These are phyloP conservation scores for Lamproptera curius DNA, from an alignment of 2,888 invertebrate species.

Conservation along the genomic window DNA sequence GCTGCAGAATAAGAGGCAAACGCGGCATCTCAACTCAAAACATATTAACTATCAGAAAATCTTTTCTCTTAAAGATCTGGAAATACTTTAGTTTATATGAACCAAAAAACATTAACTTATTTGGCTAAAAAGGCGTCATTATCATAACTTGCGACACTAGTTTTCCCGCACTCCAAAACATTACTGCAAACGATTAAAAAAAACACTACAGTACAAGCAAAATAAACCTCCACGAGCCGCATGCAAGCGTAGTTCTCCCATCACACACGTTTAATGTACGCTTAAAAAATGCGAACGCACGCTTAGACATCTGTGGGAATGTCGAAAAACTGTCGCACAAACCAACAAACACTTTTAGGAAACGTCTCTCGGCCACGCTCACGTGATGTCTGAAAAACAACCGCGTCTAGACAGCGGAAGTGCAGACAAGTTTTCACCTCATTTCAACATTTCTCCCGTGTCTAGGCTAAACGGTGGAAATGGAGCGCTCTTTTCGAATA, in stretches of 20 bases:
- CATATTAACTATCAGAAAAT: too few species aligned
- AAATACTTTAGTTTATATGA: too few species aligned
- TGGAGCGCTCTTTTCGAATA: neutral
- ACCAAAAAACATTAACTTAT: too few species aligned
- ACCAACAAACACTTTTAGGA: slow-evolving; percentile 14
- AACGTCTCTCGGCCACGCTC: slow-evolving; percentile 11
- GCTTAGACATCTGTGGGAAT: slow-evolving; percentile 25
- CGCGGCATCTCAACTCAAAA: too few species aligned
- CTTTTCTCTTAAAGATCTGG: too few species aligned
- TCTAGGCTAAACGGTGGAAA: neutral
- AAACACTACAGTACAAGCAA: neutral
- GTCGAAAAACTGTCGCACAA: slow-evolving; percentile 22
- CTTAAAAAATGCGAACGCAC: slow-evolving; percentile 31
- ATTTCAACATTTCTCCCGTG: slow-evolving; percentile 7
- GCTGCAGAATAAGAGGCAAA: too few species aligned
- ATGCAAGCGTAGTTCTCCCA: slow-evolving; percentile 9
- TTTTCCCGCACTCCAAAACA: too few species aligned
- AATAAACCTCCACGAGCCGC: neutral
- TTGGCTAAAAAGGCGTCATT: too few species aligned
- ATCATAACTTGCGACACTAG: too few species aligned
- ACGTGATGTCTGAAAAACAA: slow-evolving; percentile 5
- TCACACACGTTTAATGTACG: slow-evolving; percentile 26
- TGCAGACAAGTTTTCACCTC: slow-evolving; percentile 15
- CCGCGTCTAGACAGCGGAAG: slow-evolving; percentile 15
- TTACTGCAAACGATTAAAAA: neutral